These are phyloP conservation scores for Rhinoderma darwinii DNA, from an alignment of 2,113 vertebrate genomes.

Conservation along the genomic window DNA sequence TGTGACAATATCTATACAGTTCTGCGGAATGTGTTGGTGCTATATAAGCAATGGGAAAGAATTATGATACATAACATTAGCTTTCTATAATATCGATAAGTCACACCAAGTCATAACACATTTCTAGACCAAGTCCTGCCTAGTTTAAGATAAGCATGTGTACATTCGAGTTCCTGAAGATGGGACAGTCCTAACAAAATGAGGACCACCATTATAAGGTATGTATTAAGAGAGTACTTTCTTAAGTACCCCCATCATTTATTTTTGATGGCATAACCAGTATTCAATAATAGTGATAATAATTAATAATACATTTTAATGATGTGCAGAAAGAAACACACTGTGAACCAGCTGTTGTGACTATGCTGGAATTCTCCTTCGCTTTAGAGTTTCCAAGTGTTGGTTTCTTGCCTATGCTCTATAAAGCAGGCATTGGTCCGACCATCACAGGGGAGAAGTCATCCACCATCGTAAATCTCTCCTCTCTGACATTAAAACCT, in stretches of 20 bases:
- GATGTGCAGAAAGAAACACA: neutral
- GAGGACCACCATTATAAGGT: neutral
- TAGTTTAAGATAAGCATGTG: neutral
- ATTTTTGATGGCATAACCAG: neutral
- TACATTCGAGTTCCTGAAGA: neutral
- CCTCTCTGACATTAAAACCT: constrained; percentile 34
- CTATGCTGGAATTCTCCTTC: neutral
- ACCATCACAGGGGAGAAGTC: constrained; percentile 25
- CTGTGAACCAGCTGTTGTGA: neutral
- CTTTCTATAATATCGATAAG: no score
- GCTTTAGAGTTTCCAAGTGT: neutral
- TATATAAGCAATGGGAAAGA: no score
- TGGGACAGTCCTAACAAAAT: neutral
- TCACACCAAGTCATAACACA: no score
- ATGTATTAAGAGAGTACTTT: neutral
- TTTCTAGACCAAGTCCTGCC: no score
- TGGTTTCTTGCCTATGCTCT: constrained; percentile 3
- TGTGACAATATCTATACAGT: no score
- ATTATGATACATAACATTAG: no score
- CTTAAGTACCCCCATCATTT: neutral
- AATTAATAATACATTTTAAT: neutral
- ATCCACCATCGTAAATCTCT: constrained; percentile 32
- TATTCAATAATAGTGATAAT: neutral
- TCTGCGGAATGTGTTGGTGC: no score
- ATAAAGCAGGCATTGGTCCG: constrained; percentile 30